phyloP scores from a whole-genome alignment of 1,140 invertebrate genomes.

The Papilio glaucus region DNA sequence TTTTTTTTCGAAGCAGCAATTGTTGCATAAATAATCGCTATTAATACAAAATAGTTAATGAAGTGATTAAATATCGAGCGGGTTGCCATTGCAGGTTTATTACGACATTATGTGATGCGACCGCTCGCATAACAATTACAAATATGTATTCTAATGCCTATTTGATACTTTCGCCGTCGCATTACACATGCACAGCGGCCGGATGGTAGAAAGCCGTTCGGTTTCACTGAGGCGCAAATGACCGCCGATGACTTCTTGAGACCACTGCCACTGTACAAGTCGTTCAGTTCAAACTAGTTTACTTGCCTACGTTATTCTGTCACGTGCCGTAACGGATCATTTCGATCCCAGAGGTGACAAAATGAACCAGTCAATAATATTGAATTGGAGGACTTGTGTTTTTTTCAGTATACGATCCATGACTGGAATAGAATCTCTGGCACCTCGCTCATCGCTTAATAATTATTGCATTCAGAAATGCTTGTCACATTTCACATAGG shows the following conservation, averaged over 20 bases:
- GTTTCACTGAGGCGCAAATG: slow-evolving; percentile 21
- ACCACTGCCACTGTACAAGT: background rate
- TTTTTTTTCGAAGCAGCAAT: background rate
- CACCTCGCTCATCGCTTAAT: too few relatives aligned
- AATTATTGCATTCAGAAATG: too few relatives aligned
- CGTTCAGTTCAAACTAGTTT: slow-evolving; percentile 2
- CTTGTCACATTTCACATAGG: too few relatives aligned
- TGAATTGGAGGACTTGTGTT: too few relatives aligned
- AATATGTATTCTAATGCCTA: slow-evolving; percentile 27
- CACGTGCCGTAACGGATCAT: background rate
- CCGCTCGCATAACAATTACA: slow-evolving; percentile 23
- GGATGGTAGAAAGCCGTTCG: slow-evolving; percentile 25
- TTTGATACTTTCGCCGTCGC: slow-evolving; percentile 25
- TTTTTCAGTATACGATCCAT: too few relatives aligned
- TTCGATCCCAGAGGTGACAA: too few relatives aligned
- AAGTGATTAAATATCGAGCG: background rate
- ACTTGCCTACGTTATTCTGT: background rate
- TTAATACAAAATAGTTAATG: background rate
- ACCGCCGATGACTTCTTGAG: background rate
- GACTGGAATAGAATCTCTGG: too few relatives aligned
- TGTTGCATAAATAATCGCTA: background rate
- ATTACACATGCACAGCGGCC: slow-evolving; percentile 1
- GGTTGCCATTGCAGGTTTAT: background rate
- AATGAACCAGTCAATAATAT: too few relatives aligned
- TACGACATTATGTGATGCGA: background rate